Percentiles rank a stretch among this genome's conserved stretches.
phyloP scores from a whole-genome alignment of 2,888 invertebrate species.

The Nomada ferruginata region DNA sequence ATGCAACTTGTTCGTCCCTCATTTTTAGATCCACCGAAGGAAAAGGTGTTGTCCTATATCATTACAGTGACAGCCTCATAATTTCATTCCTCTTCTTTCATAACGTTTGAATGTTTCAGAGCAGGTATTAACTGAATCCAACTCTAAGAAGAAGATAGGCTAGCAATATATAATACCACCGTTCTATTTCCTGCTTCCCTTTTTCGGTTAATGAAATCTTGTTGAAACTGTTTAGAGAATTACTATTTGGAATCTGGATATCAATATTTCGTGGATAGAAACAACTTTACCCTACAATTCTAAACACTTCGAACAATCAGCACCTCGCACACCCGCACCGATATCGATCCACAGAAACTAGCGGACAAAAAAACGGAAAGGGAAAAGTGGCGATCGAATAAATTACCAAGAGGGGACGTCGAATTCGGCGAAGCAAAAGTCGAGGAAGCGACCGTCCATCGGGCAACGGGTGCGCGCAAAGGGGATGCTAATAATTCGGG shows the following conservation, averaged over 20 bases:
- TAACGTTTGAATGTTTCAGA: not conserved
- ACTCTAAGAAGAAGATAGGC: not conserved
- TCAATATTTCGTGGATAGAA: not conserved
- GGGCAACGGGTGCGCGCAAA: slow-evolving; percentile 30
- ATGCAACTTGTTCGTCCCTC: slow-evolving; percentile 33
- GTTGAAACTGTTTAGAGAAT: not conserved
- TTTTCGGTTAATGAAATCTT: no score
- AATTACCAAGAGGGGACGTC: not conserved
- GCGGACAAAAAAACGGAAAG: not conserved
- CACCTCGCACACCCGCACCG: not conserved
- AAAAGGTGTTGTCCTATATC: no score
- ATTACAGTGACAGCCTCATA: no score
- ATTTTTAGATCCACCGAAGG: not conserved
- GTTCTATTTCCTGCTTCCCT: not conserved
- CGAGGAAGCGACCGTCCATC: slow-evolving; percentile 6
- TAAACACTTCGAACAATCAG: not conserved
- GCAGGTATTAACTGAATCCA: not conserved
- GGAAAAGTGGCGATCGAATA: slow-evolving; percentile 4
- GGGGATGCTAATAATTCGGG: slow-evolving; percentile 61
- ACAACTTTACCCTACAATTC: not conserved
- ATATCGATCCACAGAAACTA: not conserved
- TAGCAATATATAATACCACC: not conserved
- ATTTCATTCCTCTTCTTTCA: no score
- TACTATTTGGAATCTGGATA: not conserved
- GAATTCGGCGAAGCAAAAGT: slow-evolving; percentile 14